These are phyloP conservation scores for Stigmatopora argus DNA, from an alignment of 2,113 vertebrate species.

Conservation along the genomic window DNA sequence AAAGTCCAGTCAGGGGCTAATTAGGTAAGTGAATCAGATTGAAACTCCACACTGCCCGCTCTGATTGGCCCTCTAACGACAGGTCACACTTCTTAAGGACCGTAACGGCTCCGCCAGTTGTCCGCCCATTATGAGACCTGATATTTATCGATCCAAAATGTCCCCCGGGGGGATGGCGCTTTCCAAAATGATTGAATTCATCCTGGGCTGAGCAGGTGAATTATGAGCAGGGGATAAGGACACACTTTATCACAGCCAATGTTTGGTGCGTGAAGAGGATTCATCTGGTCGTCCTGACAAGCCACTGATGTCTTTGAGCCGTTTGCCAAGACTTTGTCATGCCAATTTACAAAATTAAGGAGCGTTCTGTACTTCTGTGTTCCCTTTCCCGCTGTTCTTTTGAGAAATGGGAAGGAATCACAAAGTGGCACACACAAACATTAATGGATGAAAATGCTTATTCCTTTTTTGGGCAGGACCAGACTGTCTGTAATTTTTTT, in stretches of 20 bases:
- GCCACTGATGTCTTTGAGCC: not conserved
- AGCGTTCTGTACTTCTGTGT: not conserved
- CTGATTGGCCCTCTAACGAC: conserved; percentile 20
- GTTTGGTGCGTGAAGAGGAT: not conserved
- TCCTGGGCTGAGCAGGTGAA: conserved; percentile 1
- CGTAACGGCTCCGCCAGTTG: not conserved
- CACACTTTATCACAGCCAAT: conserved; percentile 4
- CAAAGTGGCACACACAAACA: too few relatives aligned
- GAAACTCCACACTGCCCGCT: not conserved
- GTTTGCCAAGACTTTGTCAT: not conserved
- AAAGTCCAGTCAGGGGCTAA: conserved; percentile 6
- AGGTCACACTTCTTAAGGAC: conserved; percentile 15
- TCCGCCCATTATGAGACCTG: conserved; percentile 13
- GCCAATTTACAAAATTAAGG: not conserved
- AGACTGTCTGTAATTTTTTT: too few relatives aligned
- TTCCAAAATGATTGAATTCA: conserved; percentile 2
- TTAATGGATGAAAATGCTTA: too few relatives aligned
- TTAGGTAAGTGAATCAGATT: conserved; percentile 11
- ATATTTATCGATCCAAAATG: conserved; percentile 10
- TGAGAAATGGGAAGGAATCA: not conserved
- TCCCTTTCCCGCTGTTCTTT: not conserved
- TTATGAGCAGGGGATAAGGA: not conserved
- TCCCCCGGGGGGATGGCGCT: not conserved
- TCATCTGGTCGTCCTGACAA: not conserved
- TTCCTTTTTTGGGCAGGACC: too few relatives aligned